A percentile compares a stretch with the other conserved stretches of the same genome.
Evolutionary conservation across 2,888 invertebrate genomes (phyloP).

Genomic region (Hirudinaria manillensis): DNA sequence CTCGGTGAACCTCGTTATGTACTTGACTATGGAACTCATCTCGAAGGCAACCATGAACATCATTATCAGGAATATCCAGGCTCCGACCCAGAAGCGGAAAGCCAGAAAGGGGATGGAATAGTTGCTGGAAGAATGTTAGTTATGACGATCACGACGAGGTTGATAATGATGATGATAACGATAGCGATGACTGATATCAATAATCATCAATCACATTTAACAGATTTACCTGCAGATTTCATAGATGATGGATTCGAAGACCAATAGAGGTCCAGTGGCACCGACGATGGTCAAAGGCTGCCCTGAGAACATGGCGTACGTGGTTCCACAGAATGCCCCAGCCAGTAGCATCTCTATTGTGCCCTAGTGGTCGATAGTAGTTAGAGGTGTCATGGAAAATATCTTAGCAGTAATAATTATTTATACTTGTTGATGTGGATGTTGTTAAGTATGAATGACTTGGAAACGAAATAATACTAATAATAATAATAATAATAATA

Average conservation of each 20-base stretch:
- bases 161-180: neutral
- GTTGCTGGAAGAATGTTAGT: conserved; percentile 55
- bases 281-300: conserved; percentile 56
- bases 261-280: conserved; percentile 57
- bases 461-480: too few species aligned
- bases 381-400: too few species aligned
- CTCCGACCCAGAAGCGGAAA: conserved; percentile 89
- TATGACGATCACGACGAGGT: neutral
- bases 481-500: neutral
- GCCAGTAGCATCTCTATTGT: conserved; percentile 59
- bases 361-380: conserved; percentile 48
- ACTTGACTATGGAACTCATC: conserved; percentile 89
- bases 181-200: neutral
- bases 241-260: conserved; percentile 56
- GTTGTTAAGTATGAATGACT: neutral
- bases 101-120: conserved; percentile 85
- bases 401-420: too few species aligned
- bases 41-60: conserved; percentile 83
- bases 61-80: conserved; percentile 83
- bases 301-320: conserved; percentile 54
- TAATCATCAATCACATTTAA: too few species aligned
- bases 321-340: conserved; percentile 54
- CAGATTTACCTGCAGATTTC: conserved; percentile 45
- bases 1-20: conserved; percentile 94
- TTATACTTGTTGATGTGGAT: neutral